Evolutionary conservation across 2,888 invertebrate genomes (phyloP).

Genomic region (Agrotis exclamationis): DNA sequence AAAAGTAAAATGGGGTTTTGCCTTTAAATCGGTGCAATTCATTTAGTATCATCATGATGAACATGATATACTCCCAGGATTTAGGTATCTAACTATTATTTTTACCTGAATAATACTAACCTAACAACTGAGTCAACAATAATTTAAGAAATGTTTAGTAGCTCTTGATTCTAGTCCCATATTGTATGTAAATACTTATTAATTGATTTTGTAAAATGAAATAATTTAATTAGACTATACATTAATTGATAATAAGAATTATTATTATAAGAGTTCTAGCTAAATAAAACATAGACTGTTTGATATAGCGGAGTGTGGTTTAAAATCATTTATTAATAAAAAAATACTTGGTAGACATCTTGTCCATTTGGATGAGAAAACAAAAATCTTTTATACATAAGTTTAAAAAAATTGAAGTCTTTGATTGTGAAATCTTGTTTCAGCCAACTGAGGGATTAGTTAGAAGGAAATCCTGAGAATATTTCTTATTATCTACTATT

Average conservation of each 20-base stretch:
- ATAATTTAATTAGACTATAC: conserved; percentile 12
- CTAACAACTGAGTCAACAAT: background rate
- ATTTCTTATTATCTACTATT: conserved; percentile 1
- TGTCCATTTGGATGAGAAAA: conserved; percentile 42
- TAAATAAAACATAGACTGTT: conserved; percentile 48
- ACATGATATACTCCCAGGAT: background rate
- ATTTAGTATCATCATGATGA: background rate
- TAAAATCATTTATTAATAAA: conserved; percentile 34
- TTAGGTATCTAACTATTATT: background rate
- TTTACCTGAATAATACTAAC: background rate
- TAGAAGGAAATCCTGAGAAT: background rate
- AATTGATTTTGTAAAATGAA: conserved; percentile 20
- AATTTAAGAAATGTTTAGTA: conserved; percentile 11
- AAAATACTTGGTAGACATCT: conserved; percentile 27
- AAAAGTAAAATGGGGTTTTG: background rate
- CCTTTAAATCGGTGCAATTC: background rate
- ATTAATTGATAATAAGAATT: conserved; percentile 15
- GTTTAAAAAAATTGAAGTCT: conserved; percentile 17
- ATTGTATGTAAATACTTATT: conserved; percentile 35
- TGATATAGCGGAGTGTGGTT: conserved; percentile 34
- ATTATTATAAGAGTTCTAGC: conserved; percentile 19
- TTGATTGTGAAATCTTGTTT: conserved; percentile 10
- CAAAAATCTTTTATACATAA: conserved; percentile 12
- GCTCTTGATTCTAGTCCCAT: conserved; percentile 25
- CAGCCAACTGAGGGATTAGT: conserved; percentile 8